Base-by-base conservation (phyloP, 2,888 invertebrate genomes). In the Pseudolycoriella hygida region DNA sequence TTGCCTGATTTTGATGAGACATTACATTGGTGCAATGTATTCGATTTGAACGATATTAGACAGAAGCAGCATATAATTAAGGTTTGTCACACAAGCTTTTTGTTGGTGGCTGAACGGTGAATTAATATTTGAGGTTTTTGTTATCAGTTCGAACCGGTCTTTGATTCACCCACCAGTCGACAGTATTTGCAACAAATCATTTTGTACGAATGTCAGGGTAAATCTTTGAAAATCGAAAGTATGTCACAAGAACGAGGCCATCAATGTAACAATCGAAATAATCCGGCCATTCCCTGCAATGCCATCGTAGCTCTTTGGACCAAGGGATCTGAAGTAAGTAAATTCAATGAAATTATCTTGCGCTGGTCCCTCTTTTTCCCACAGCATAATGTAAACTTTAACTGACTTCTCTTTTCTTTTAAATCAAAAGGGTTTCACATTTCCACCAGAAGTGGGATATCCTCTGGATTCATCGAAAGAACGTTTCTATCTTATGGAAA, bases 371-470 rank as follows among this genome's bases (percentile, higher is more conserved):
- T n/a, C n/a, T n/a, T n/a, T n/a, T n/a, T n/a, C n/a, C n/a, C n/a
- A n/a, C n/a, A n/a, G n/a, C n/a, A n/a, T n/a, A n/a, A n/a, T n/a
- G n/a, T n/a, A n/a, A n/a, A n/a, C n/a, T n/a, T n/a, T n/a, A n/a
- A n/a, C n/a, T n/a, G n/a, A n/a, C n/a, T n/a, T n/a, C n/a, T n/a
- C 25, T 25, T 25, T 8, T 25, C 8, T 6, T 25, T 25, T 8
- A 25, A 25, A 25, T 25, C 25, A 8, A 43, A 59, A 66, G 65
- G 72, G 72, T 47, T 73, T 73, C 56, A 72, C 72, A 58, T 72
- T 73, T 57, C 74, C 74, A 43, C 67, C 70, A 15, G 73, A 74
- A 59, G 74, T 73, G 19, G 77, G 77, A 20, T 73, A 75, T 56
- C 73, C 76, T 10, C 54, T 77, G 51, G 74, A 74, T 51, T 67